phyloP scores from a whole-genome alignment of 2,113 vertebrate species.

The Candoia aspera region DNA sequence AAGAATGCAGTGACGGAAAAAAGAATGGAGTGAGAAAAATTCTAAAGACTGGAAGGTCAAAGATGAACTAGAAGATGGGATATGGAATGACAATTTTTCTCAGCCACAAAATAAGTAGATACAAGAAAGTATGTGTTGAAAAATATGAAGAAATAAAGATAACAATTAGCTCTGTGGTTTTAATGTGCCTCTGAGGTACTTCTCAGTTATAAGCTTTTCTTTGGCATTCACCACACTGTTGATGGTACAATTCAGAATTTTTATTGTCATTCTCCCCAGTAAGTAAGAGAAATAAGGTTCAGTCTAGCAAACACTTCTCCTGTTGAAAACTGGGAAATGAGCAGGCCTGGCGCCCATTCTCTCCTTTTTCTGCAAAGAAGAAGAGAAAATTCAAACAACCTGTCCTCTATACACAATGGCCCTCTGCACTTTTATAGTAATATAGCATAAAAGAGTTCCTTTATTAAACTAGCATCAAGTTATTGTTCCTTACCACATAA shows the following conservation, averaged over 20 bases:
- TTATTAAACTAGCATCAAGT: neutral
- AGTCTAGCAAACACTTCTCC: neutral
- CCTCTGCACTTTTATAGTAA: neutral
- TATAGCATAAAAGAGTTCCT: neutral
- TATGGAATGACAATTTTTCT: constrained; percentile 18
- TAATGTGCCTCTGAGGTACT: neutral
- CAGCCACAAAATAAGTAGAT: constrained; percentile 15
- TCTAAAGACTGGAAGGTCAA: neutral
- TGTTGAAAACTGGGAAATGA: neutral
- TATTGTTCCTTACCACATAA: neutral
- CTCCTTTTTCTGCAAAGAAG: neutral
- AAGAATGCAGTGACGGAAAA: constrained; percentile 46
- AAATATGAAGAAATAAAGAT: constrained; percentile 16
- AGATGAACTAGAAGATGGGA: neutral
- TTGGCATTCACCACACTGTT: neutral
- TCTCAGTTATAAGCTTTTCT: constrained; percentile 1
- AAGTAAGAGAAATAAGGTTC: constrained; percentile 5
- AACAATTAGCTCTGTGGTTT: neutral
- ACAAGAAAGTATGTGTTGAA: neutral
- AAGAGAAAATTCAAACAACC: neutral
- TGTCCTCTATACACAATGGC: neutral
- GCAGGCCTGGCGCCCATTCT: neutral
- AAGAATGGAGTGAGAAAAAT: neutral
- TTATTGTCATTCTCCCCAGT: neutral
- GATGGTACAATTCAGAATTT: neutral